Conservation (phyloP, 2,888 invertebrate species). For the Atrina japonica region DNA sequence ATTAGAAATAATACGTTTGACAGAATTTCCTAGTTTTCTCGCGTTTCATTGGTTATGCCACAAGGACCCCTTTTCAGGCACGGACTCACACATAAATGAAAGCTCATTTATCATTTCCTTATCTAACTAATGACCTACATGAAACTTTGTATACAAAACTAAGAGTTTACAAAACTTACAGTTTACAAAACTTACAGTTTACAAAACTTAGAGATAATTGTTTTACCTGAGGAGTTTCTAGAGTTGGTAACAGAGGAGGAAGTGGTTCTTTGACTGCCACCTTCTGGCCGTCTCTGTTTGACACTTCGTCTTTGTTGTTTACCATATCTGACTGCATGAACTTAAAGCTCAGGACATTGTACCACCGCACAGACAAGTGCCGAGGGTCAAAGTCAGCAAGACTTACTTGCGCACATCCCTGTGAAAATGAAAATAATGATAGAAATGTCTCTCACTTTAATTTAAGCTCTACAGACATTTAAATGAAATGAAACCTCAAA, state of each 20-base stretch:
- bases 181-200: too few relatives aligned
- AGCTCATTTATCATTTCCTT: too few relatives aligned
- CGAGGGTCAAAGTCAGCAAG: slow-evolving; percentile 96
- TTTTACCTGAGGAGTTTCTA: slow-evolving; percentile 20
- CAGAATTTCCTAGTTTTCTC: too few relatives aligned
- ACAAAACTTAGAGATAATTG: too few relatives aligned
- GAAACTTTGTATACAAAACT: too few relatives aligned
- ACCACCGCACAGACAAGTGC: slow-evolving; percentile 93
- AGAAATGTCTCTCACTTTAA: not conserved
- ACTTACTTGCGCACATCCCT: slow-evolving; percentile 98
- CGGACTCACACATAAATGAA: too few relatives aligned
- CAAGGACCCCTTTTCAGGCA: too few relatives aligned
- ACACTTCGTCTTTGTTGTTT: not conserved
- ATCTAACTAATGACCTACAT: too few relatives aligned
- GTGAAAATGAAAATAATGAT: slow-evolving; percentile 53
- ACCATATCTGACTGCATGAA: slow-evolving; percentile 85
- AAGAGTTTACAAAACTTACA: too few relatives aligned
- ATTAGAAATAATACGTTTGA: too few relatives aligned
- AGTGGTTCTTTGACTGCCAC: slow-evolving; percentile 22
- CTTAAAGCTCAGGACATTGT: slow-evolving; percentile 93
- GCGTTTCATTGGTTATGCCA: too few relatives aligned
- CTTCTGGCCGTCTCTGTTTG: not conserved
- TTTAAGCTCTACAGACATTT: not conserved
- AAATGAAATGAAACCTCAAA: too few relatives aligned
- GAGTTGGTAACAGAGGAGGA: slow-evolving; percentile 16